Evolutionary conservation across 2,888 invertebrate species (phyloP).

Genomic region (Conchocele bisecta): DNA sequence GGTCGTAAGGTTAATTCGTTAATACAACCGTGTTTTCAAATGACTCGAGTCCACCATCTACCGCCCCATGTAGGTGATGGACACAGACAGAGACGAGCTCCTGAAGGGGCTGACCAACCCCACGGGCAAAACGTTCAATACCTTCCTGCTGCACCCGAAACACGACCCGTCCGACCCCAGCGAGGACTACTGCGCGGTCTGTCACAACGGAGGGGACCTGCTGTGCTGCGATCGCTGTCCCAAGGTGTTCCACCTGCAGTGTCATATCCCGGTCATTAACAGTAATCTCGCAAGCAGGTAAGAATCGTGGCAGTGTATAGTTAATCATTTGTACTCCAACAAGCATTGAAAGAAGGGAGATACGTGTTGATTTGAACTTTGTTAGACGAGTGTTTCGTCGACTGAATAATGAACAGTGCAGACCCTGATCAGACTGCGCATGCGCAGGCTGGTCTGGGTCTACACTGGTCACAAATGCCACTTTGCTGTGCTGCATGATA

Average conservation of each 20-base stretch:
- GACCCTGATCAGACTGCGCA: too few relatives aligned
- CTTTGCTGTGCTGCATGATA: too few relatives aligned
- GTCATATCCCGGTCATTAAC: conserved; percentile 95
- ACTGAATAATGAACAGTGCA: too few relatives aligned
- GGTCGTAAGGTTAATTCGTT: too few relatives aligned
- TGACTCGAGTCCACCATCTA: too few relatives aligned
- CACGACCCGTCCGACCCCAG: conserved; percentile 89
- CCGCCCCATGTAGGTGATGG: conserved; percentile 56
- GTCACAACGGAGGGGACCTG: conserved; percentile 97
- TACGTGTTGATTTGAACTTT: too few relatives aligned
- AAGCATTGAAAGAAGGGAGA: too few relatives aligned
- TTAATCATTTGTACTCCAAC: too few relatives aligned
- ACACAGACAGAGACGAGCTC: conserved; percentile 42
- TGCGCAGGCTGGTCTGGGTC: too few relatives aligned
- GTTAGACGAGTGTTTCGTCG: too few relatives aligned
- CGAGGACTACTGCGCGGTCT: conserved; percentile 98
- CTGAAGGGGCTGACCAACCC: conserved; percentile 30
- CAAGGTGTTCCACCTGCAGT: conserved; percentile 96
- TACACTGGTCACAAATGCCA: too few relatives aligned
- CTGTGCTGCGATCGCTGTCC: conserved; percentile 98
- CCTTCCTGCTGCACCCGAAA: conserved; percentile 46
- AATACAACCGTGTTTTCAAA: too few relatives aligned
- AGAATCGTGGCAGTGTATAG: neutral
- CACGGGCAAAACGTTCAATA: conserved; percentile 25
- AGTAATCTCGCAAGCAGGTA: conserved; percentile 40